Evolutionary conservation across 2,113 vertebrate species (phyloP).

Genomic region (cattle (Bos taurus)): DNA sequence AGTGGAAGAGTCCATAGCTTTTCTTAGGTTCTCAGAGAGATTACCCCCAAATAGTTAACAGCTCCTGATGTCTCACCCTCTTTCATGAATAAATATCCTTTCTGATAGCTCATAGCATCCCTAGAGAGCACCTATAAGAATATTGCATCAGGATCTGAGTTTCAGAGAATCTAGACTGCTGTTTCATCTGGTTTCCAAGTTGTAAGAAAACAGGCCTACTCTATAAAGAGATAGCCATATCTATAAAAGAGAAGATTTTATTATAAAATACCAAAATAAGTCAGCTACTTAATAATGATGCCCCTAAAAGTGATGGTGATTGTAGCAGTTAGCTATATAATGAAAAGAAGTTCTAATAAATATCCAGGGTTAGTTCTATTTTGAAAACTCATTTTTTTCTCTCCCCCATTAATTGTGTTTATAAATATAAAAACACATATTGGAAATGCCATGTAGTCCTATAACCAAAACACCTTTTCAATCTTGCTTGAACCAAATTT

Average conservation of each 20-base stretch:
- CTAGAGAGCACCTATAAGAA: neutral
- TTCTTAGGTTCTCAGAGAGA: neutral
- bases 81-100: neutral
- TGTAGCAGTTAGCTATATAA: neutral
- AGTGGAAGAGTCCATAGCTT: neutral
- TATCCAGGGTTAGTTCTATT: neutral
- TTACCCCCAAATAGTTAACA: neutral
- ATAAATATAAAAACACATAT: neutral
- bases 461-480: neutral
- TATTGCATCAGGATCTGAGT: neutral
- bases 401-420: conserved; percentile 1
- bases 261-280: neutral
- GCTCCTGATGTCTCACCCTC: neutral
- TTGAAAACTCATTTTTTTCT: neutral
- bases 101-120: neutral
- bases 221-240: neutral
- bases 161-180: neutral
- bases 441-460: neutral
- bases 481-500: neutral
- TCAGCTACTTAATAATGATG: neutral
- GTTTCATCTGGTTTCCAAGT: neutral
- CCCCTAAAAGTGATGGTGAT: neutral
- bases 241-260: neutral
- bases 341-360: neutral
- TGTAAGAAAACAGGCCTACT: neutral